These are phyloP conservation scores for Rhopilema esculentum DNA, from an alignment of 30 jellyfish, hydroid and myxozoan genomes.

Conservation along the genomic window DNA sequence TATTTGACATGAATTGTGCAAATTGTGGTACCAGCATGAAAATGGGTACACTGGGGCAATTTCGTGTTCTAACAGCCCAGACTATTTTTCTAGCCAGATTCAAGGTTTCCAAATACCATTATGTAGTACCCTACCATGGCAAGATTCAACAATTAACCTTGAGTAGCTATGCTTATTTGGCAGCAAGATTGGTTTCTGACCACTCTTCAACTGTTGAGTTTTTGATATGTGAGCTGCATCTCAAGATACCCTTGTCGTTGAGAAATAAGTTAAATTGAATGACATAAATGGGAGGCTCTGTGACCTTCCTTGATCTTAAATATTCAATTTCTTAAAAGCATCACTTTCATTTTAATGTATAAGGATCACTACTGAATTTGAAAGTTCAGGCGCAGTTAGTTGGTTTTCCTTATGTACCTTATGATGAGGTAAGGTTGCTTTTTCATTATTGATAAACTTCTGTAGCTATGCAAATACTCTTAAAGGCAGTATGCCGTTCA, in stretches of 20 bases:
- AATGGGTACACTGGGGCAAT: too few species aligned
- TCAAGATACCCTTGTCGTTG: slow-evolving; percentile 15
- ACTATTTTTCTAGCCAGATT: slow-evolving; percentile 7
- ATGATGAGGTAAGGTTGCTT: background rate
- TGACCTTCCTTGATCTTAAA: background rate
- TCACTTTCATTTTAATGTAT: slow-evolving; percentile 25
- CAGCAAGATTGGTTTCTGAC: slow-evolving; percentile 31
- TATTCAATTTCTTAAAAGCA: slow-evolving; percentile 31
- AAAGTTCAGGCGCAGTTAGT: slow-evolving; percentile 24
- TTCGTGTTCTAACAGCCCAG: too few species aligned
- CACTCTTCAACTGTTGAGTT: slow-evolving; percentile 20
- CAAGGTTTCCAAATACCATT: slow-evolving; percentile 57
- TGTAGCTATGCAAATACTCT: slow-evolving; percentile 18
- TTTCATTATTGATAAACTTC: background rate
- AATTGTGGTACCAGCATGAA: too few species aligned
- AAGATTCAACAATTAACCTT: background rate
- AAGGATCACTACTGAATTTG: slow-evolving; percentile 11
- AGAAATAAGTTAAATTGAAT: slow-evolving; percentile 36
- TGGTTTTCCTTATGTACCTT: background rate
- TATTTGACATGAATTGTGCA: too few species aligned
- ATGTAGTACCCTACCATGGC: slow-evolving; percentile 39
- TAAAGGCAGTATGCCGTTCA: too few species aligned
- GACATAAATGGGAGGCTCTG: slow-evolving; percentile 32
- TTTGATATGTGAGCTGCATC: slow-evolving; percentile 33
- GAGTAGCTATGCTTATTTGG: slow-evolving; percentile 26